phyloP scores from a whole-genome alignment of 2,113 vertebrate species.

The Saccopteryx leptura region DNA sequence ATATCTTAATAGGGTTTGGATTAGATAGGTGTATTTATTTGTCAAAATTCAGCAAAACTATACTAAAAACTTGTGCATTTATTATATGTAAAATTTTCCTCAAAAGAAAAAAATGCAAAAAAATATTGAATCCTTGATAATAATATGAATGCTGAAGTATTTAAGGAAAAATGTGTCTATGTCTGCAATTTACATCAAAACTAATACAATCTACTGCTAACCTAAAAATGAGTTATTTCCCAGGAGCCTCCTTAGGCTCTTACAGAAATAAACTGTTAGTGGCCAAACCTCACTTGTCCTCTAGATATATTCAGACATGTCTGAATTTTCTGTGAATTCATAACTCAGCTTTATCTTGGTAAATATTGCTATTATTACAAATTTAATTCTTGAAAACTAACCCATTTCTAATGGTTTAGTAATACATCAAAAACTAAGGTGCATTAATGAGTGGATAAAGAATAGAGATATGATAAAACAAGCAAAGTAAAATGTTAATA shows the following conservation, averaged over 20 bases:
- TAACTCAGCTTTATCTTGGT: slow-evolving; percentile 14
- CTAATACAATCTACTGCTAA: not conserved
- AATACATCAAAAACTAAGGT: slow-evolving; percentile 31
- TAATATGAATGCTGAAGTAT: slow-evolving; percentile 13
- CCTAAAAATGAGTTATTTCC: slow-evolving; percentile 58
- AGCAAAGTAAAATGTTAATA: not conserved
- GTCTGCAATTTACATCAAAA: not conserved
- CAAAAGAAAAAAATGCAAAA: slow-evolving; percentile 54
- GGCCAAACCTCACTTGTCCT: not conserved
- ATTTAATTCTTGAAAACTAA: slow-evolving; percentile 38
- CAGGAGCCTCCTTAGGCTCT: not conserved
- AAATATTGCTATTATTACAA: not conserved
- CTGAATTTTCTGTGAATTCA: slow-evolving; percentile 53
- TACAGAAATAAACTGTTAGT: slow-evolving; percentile 45
- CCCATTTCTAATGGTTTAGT: too few relatives aligned
- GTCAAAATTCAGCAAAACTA: not conserved
- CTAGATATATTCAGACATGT: not conserved
- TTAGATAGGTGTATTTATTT: slow-evolving; percentile 9
- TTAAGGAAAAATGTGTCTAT: slow-evolving; percentile 7
- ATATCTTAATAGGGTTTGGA: not conserved
- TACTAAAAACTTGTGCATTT: slow-evolving; percentile 31
- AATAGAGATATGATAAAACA: not conserved
- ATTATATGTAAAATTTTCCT: slow-evolving; percentile 30
- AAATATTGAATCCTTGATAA: slow-evolving; percentile 45
- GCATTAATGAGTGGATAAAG: not conserved